These are phyloP conservation scores for Danio albolineatus DNA, from an alignment of 2,797 vertebrate genomes.

Conservation along the genomic window DNA sequence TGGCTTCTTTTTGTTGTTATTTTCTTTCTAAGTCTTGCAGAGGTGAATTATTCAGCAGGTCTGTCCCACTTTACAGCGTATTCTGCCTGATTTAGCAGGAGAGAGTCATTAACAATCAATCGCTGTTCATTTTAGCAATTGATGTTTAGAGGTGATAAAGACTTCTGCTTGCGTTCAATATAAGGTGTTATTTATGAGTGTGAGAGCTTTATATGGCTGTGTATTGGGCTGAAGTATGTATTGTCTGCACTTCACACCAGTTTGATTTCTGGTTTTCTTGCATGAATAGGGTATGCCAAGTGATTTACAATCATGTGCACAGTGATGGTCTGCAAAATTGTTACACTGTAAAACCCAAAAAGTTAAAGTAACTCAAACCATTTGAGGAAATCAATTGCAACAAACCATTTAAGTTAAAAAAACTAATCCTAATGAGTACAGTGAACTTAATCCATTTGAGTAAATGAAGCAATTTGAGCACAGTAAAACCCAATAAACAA, in stretches of 20 bases:
- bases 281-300: background rate
- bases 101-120: background rate
- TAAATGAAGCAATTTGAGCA: too few species aligned
- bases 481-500: too few species aligned
- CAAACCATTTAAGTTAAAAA: too few species aligned
- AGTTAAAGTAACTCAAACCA: too few species aligned
- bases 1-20: constrained; percentile 5
- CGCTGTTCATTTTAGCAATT: background rate
- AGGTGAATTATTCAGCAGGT: background rate
- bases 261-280: background rate
- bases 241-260: background rate
- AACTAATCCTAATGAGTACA: too few species aligned
- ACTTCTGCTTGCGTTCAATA: background rate
- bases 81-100: background rate
- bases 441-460: too few species aligned
- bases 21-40: background rate
- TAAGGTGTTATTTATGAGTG: background rate
- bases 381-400: too few species aligned
- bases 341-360: too few species aligned
- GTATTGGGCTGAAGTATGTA: background rate
- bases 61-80: constrained; percentile 3
- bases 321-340: background rate
- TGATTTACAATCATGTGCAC: background rate
- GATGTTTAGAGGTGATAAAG: background rate
- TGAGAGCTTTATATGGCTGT: background rate